A percentile compares a stretch with the other conserved stretches of the same genome.
phyloP scores from a whole-genome alignment of 2,797 vertebrate species.

The Cyclura pinguis region DNA sequence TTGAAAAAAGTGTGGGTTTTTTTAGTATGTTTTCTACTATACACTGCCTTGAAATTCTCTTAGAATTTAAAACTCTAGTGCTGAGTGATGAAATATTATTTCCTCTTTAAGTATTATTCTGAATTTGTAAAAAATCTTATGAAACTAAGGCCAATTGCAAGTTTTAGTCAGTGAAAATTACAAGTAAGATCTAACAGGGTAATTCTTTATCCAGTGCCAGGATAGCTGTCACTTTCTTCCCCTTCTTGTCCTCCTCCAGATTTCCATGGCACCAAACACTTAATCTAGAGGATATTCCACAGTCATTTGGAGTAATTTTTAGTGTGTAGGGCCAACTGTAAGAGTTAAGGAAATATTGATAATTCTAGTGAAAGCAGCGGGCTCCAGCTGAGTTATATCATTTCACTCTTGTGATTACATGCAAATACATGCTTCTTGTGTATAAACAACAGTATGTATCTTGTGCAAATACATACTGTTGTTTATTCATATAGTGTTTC shows the following conservation, averaged over 20 bases:
- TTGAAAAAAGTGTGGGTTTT: not conserved
- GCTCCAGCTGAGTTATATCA: too few species aligned
- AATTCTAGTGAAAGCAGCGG: too few species aligned
- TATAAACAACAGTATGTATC: too few species aligned
- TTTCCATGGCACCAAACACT: too few species aligned
- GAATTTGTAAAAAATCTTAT: not conserved
- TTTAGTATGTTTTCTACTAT: not conserved
- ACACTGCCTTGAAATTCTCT: not conserved
- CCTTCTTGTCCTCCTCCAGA: too few species aligned
- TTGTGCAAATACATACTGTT: too few species aligned
- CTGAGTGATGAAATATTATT: not conserved
- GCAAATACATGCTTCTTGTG: not conserved
- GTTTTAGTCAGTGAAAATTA: constrained; percentile 8
- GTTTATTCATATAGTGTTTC: not conserved
- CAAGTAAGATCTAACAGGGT: not conserved
- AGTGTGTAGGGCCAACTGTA: too few species aligned
- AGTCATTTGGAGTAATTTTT: too few species aligned
- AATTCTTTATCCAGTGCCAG: too few species aligned
- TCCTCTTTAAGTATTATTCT: not conserved
- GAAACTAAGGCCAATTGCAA: not conserved
- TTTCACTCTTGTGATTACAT: not conserved
- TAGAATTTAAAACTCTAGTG: not conserved
- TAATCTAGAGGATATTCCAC: too few species aligned
- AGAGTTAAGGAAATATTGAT: too few species aligned
- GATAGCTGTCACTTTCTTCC: too few species aligned